Percentiles rank a stretch among this genome's conserved stretches.
phyloP scores from a whole-genome alignment of 1,140 invertebrate species.

The Ganaspis sp. region DNA sequence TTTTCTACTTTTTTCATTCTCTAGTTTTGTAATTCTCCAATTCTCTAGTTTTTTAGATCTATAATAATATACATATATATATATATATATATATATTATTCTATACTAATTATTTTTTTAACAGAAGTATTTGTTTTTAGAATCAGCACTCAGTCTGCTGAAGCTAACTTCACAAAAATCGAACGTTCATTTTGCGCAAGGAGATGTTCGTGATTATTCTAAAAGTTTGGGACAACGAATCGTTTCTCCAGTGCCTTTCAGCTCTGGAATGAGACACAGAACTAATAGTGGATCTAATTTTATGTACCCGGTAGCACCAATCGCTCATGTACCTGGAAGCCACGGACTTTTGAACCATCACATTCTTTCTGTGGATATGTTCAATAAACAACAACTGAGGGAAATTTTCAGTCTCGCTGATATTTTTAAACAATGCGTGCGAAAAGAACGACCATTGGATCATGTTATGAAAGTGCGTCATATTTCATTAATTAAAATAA shows the following conservation, averaged over 20 bases:
- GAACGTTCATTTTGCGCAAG: conserved; percentile 55
- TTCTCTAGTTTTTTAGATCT: no score
- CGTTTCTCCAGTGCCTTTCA: conserved; percentile 67
- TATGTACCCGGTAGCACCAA: conserved; percentile 42
- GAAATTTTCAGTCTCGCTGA: conserved; percentile 96
- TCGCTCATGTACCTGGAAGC: conserved; percentile 49
- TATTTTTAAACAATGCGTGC: conserved; percentile 87
- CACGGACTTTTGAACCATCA: conserved; percentile 86
- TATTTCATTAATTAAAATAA: background rate
- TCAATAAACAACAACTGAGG: conserved; percentile 93
- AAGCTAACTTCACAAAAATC: conserved; percentile 52
- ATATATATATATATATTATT: no score
- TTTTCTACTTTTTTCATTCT: no score
- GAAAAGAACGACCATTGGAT: conserved; percentile 89
- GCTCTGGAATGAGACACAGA: conserved; percentile 68
- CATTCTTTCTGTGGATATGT: conserved; percentile 90
- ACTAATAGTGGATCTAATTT: conserved; percentile 66
- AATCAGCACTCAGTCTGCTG: conserved; percentile 54
- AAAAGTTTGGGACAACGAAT: conserved; percentile 50
- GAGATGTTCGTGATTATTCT: conserved; percentile 46
- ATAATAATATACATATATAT: no score
- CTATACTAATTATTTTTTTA: no score
- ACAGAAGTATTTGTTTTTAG: conserved; percentile 50
- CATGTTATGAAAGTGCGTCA: conserved; percentile 86
- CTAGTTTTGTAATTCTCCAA: no score